phyloP scores from a whole-genome alignment of 2,113 vertebrate species.

The Pedionomus torquatus region DNA sequence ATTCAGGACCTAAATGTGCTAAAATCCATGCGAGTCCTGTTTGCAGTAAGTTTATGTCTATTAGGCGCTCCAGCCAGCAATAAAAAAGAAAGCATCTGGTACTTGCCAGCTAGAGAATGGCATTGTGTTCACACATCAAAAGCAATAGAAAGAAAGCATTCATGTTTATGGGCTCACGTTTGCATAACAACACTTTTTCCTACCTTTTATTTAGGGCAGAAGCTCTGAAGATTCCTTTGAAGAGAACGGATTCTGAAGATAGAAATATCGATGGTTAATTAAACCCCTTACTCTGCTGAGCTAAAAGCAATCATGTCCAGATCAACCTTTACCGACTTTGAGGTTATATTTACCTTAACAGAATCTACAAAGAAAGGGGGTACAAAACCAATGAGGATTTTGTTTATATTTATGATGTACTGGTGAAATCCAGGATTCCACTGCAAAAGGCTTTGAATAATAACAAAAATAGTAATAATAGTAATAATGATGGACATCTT shows the following conservation, averaged over 20 bases:
- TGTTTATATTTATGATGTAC: neutral
- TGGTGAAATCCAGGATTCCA: neutral
- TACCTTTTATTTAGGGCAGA: neutral
- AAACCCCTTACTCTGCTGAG: neutral
- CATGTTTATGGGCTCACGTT: conserved; percentile 29
- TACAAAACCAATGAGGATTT: neutral
- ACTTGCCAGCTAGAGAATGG: conserved; percentile 50
- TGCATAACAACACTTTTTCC: neutral
- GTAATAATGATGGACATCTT: neutral
- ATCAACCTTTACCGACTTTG: neutral
- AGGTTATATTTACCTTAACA: neutral
- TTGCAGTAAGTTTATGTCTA: conserved; percentile 69
- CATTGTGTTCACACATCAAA: conserved; percentile 61
- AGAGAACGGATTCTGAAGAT: neutral
- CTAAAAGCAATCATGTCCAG: neutral
- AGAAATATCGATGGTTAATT: conserved; percentile 9
- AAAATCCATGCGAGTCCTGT: conserved; percentile 61
- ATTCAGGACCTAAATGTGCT: conserved; percentile 70
- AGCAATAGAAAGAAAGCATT: neutral
- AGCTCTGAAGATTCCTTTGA: conserved; percentile 40
- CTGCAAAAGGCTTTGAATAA: neutral
- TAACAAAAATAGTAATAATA: neutral
- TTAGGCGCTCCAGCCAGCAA: conserved; percentile 52
- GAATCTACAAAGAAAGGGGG: neutral
- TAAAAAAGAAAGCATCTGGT: conserved; percentile 58